These are phyloP conservation scores for Alsophila aescularia DNA, from an alignment of 2,888 invertebrate species.

Conservation along the genomic window DNA sequence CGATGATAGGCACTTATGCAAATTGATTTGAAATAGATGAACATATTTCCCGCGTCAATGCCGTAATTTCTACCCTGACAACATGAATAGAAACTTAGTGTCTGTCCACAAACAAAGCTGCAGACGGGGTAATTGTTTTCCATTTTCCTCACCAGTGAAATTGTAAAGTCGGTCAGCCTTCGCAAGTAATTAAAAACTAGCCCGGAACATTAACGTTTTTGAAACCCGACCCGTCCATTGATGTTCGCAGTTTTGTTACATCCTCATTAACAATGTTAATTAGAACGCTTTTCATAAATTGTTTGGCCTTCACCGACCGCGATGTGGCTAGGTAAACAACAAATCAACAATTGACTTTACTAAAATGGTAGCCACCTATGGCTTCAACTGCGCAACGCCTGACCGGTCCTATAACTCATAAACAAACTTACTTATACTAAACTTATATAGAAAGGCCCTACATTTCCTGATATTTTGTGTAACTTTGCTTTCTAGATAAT, in stretches of 20 bases:
- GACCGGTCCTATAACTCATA: background rate
- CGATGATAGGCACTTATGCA: background rate
- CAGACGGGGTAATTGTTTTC: constrained; percentile 14
- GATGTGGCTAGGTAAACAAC: constrained; percentile 16
- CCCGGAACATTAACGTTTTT: constrained; percentile 25
- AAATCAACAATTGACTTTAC: constrained; percentile 18
- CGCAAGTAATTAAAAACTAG: constrained; percentile 32
- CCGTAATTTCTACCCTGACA: constrained; percentile 8
- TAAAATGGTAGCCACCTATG: constrained; percentile 1
- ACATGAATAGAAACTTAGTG: constrained; percentile 11
- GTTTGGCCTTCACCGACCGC: constrained; percentile 55
- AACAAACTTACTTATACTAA: constrained; percentile 6
- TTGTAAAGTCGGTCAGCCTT: constrained; percentile 22
- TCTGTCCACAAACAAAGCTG: constrained; percentile 2
- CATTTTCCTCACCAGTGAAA: constrained; percentile 20
- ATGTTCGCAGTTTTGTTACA: constrained; percentile 57
- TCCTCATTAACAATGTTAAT: constrained; percentile 73
- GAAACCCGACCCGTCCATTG: constrained; percentile 49
- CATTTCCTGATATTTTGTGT: too few species aligned
- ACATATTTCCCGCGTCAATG: background rate
- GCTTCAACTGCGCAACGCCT: constrained; percentile 12
- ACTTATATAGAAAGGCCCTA: background rate
- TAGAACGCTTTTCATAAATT: constrained; percentile 62
- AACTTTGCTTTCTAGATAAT: constrained; percentile 53
- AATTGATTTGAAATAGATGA: background rate